phyloP scores from a whole-genome alignment of 2,113 vertebrate species.

The Silurus asotus region DNA sequence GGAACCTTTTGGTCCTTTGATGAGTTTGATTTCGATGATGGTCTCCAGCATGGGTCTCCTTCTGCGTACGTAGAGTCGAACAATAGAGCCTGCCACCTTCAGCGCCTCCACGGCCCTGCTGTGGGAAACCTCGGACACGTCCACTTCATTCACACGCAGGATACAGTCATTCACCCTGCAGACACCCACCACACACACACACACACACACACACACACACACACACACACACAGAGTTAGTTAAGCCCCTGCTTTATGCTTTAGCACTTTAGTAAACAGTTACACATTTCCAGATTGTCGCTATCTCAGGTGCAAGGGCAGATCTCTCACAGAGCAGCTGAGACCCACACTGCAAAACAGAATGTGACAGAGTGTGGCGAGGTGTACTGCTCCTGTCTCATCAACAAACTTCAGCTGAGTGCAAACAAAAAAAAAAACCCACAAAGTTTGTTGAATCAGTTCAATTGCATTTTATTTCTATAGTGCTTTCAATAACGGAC shows the following conservation, averaged over 20 bases:
- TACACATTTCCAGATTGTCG: conserved; percentile 49
- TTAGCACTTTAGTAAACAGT: conserved; percentile 30
- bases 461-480: neutral
- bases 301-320: conserved; percentile 54
- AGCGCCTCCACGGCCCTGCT: conserved; percentile 94
- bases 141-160: conserved; percentile 90
- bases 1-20: conserved; percentile 95
- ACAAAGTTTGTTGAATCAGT: neutral
- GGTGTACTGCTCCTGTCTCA: conserved; percentile 1
- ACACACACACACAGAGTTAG: conserved; percentile 6
- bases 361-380: conserved; percentile 8
- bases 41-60: conserved; percentile 93
- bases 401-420: neutral
- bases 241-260: neutral
- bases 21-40: conserved; percentile 91
- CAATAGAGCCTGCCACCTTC: conserved; percentile 92
- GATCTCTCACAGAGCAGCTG: conserved; percentile 63
- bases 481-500: neutral
- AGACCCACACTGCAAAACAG: conserved; percentile 39
- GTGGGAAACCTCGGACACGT: conserved; percentile 92
- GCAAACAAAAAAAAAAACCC: neutral
- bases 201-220: conserved; percentile 8
- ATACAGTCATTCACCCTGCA: conserved; percentile 95
- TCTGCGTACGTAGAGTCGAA: conserved; percentile 87
- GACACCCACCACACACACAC: neutral